These are phyloP conservation scores for Aselliscus stoliczkanus DNA, from an alignment of 2,797 vertebrate species.

Conservation along the genomic window DNA sequence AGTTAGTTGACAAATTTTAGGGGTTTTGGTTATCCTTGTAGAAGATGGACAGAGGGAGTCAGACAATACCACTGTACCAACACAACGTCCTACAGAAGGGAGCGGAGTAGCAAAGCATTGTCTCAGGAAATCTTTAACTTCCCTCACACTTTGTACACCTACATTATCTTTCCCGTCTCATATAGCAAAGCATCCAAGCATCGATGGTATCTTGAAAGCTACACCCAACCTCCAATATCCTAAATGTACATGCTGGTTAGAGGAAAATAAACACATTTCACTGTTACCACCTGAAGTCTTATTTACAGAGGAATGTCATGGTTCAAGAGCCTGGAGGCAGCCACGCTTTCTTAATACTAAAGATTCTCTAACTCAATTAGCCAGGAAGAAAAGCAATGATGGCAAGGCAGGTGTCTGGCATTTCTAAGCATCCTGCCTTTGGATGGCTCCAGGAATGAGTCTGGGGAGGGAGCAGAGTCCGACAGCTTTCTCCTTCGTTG, in stretches of 20 bases:
- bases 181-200: neutral
- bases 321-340: neutral
- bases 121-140: neutral
- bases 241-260: neutral
- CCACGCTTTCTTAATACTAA: slow-evolving; percentile 30
- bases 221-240: neutral
- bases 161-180: neutral
- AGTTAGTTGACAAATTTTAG: neutral
- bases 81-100: neutral
- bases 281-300: slow-evolving; percentile 12
- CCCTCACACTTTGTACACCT: neutral
- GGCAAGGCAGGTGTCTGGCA: slow-evolving; percentile 40
- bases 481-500: neutral
- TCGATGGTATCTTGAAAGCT: neutral
- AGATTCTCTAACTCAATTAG: slow-evolving; percentile 46
- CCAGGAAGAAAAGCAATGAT: slow-evolving; percentile 43
- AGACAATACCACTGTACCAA: neutral
- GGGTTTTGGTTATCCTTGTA: neutral
- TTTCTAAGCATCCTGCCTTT: slow-evolving; percentile 18
- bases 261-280: neutral
- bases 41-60: neutral
- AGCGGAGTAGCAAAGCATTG: accelerated
- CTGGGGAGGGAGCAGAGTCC: neutral
- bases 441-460: slow-evolving; percentile 11
- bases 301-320: neutral